Conservation (phyloP, 2,888 invertebrate genomes). For the Zonitis immaculata region DNA sequence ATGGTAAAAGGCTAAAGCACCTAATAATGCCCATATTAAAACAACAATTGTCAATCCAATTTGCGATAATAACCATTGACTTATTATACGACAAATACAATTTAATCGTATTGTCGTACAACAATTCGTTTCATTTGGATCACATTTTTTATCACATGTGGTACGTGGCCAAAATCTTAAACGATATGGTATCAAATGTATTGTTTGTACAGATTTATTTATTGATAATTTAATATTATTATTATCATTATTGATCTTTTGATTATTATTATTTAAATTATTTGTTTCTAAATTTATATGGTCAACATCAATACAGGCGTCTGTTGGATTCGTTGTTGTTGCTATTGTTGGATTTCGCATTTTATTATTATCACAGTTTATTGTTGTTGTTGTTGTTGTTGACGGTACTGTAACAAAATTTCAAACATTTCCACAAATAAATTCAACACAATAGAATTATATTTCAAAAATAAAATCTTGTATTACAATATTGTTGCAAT, state of each 20-base stretch:
- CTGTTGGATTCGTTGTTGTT: constrained; percentile 6
- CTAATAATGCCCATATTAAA: constrained; percentile 59
- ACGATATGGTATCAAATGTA: constrained; percentile 51
- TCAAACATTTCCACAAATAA: background rate
- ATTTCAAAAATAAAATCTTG: background rate
- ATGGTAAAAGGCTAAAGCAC: constrained; percentile 59
- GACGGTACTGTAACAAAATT: background rate
- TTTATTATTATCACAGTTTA: constrained; percentile 23
- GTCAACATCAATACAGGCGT: constrained; percentile 40
- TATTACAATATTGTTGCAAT: constrained; percentile 8
- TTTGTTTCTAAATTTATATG: constrained; percentile 41
- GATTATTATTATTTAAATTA: constrained; percentile 32
- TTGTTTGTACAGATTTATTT: constrained; percentile 50
- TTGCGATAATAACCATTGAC: constrained; percentile 56
- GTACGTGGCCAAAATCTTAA: constrained; percentile 56
- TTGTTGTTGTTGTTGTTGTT: constrained; percentile 8
- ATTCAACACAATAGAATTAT: background rate
- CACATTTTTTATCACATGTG: constrained; percentile 37
- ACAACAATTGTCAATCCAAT: constrained; percentile 58
- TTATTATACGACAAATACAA: constrained; percentile 47
- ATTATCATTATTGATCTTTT: constrained; percentile 31
- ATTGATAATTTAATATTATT: constrained; percentile 34
- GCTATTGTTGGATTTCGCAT: constrained; percentile 30
- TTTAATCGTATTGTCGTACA: constrained; percentile 38
- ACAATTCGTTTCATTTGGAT: constrained; percentile 37